phyloP scores from a whole-genome alignment of 2,113 vertebrate genomes.

The Physeter macrocephalus region DNA sequence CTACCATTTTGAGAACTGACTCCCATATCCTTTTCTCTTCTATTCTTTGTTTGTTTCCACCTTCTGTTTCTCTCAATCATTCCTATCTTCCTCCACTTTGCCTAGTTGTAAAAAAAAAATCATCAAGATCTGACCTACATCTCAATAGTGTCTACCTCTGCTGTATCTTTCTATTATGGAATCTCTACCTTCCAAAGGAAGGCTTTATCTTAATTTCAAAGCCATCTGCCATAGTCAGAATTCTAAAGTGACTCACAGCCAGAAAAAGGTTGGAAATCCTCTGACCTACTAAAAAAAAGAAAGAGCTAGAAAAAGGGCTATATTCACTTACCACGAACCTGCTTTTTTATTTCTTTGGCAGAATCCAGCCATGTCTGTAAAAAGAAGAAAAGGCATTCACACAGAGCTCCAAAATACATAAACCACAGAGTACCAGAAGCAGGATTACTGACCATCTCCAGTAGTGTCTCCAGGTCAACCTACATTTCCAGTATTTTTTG shows the following conservation, averaged over 20 bases:
- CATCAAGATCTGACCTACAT: slow-evolving; percentile 58
- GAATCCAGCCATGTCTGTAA: slow-evolving; percentile 94
- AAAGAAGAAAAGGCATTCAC: slow-evolving; percentile 74
- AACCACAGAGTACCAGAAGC: neutral
- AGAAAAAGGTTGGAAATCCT: slow-evolving; percentile 39
- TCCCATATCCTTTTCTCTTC: neutral
- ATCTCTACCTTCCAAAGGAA: slow-evolving; percentile 18
- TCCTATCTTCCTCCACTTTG: slow-evolving; percentile 19
- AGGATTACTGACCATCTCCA: neutral
- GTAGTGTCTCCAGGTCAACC: neutral
- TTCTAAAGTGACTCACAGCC: slow-evolving; percentile 48
- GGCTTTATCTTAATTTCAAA: slow-evolving; percentile 57
- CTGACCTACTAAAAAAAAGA: slow-evolving; percentile 63
- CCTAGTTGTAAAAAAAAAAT: neutral
- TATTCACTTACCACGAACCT: slow-evolving; percentile 89
- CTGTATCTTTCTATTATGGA: slow-evolving; percentile 15
- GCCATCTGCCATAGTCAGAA: slow-evolving; percentile 23
- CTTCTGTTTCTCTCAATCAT: slow-evolving; percentile 23
- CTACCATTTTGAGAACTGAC: neutral
- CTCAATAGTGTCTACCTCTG: neutral
- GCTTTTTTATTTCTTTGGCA: slow-evolving; percentile 94
- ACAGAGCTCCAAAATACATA: slow-evolving; percentile 52
- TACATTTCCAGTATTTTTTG: neutral
- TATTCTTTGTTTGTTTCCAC: slow-evolving; percentile 15
- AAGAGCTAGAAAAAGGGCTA: slow-evolving; percentile 16